A percentile compares a stretch with the other conserved stretches of the same genome.
Conservation (phyloP, 2,888 invertebrate genomes). For the Aelia acuminata region DNA sequence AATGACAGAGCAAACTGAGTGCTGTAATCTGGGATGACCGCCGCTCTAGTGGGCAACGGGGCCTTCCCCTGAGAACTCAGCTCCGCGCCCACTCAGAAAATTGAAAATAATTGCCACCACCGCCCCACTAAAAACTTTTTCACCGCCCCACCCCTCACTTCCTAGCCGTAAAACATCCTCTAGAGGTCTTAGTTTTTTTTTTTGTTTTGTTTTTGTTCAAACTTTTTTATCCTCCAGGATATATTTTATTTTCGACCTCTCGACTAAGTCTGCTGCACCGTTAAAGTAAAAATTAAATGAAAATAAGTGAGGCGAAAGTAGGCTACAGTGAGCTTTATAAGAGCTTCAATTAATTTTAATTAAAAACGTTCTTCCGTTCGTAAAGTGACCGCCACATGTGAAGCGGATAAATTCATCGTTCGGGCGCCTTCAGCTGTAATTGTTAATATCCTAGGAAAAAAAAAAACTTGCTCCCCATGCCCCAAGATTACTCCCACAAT, state of each 20-base stretch:
- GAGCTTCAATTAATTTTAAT: conserved; percentile 9
- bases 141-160: background rate
- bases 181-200: background rate
- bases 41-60: background rate
- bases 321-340: background rate
- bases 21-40: background rate
- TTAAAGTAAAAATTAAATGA: background rate
- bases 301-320: conserved; percentile 15
- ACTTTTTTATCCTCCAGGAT: conserved; percentile 10
- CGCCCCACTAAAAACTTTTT: conserved; percentile 1
- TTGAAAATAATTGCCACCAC: conserved; percentile 25
- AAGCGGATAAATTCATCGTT: background rate
- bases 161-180: conserved; percentile 8
- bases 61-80: background rate
- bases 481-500: too few species aligned
- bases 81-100: background rate
- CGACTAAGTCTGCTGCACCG: background rate
- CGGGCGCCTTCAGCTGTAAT: background rate
- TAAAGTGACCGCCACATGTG: background rate
- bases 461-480: too few species aligned
- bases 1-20: background rate
- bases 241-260: conserved; percentile 9
- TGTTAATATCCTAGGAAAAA: background rate
- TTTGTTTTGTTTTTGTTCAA: background rate
- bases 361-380: background rate